Evolutionary conservation across 2,113 vertebrate genomes (phyloP).

Genomic region (Egretta garzetta): DNA sequence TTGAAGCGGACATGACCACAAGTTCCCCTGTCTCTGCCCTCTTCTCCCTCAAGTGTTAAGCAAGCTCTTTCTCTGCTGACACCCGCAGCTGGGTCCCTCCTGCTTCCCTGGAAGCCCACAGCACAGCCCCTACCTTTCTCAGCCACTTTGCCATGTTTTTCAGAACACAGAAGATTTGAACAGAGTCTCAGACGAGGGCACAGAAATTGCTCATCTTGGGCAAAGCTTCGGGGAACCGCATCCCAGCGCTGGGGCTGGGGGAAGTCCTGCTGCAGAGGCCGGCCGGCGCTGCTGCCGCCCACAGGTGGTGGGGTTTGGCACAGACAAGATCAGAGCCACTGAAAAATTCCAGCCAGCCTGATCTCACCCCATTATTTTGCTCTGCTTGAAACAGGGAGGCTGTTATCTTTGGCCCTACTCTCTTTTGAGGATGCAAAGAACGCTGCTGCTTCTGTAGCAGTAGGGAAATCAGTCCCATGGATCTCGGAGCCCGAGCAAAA

Average conservation of each 20-base stretch:
- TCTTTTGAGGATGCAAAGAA: neutral
- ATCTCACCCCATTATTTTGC: neutral
- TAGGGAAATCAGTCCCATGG: neutral
- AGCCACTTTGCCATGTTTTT: neutral
- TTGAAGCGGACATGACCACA: neutral
- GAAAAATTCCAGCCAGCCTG: neutral
- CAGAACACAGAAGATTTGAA: neutral
- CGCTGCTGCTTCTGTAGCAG: neutral
- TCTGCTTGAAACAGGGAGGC: neutral
- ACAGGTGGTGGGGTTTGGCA: neutral
- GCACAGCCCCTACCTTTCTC: neutral
- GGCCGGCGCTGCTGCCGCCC: neutral
- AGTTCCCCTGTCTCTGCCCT: neutral
- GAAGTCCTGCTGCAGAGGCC: neutral
- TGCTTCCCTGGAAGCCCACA: neutral
- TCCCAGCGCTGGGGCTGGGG: neutral
- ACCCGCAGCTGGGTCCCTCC: neutral
- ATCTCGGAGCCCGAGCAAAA: neutral
- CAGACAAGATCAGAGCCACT: rapidly evolving
- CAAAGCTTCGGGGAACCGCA: neutral
- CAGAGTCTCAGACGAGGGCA: neutral
- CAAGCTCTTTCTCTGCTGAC: neutral
- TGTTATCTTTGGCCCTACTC: neutral
- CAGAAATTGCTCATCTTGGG: neutral
- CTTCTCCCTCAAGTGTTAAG: neutral